Conservation (phyloP, 2,113 vertebrate genomes). For the Microtus pennsylvanicus region DNA sequence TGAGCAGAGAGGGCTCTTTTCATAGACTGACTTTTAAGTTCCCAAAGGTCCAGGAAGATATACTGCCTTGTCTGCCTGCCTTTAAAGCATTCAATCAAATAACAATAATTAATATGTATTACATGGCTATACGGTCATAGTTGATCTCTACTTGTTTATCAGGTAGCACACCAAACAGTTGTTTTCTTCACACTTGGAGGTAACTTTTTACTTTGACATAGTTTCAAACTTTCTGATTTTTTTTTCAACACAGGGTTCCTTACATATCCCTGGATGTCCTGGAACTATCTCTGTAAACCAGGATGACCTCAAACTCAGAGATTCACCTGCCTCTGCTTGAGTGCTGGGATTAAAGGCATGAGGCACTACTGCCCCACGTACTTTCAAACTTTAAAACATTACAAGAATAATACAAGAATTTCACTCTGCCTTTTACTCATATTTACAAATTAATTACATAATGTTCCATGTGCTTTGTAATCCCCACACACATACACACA, state of each 20-base stretch:
- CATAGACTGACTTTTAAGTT: background rate
- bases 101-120: background rate
- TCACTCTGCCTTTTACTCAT: background rate
- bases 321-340: background rate
- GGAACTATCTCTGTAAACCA: background rate
- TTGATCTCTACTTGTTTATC: background rate
- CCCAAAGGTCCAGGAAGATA: background rate
- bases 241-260: background rate
- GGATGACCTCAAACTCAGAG: background rate
- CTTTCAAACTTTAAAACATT: background rate
- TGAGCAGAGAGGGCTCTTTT: background rate
- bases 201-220: constrained; percentile 5
- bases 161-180: background rate
- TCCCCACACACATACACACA: too few species aligned
- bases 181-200: background rate
- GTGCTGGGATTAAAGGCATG: background rate
- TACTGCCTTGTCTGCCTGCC: background rate
- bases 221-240: background rate
- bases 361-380: background rate
- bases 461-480: background rate
- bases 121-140: background rate
- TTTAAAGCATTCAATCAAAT: background rate
- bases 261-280: background rate
- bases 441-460: background rate
- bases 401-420: background rate